Evolutionary conservation across 2,113 vertebrate species (phyloP).

Genomic region (Varanus salvator): DNA sequence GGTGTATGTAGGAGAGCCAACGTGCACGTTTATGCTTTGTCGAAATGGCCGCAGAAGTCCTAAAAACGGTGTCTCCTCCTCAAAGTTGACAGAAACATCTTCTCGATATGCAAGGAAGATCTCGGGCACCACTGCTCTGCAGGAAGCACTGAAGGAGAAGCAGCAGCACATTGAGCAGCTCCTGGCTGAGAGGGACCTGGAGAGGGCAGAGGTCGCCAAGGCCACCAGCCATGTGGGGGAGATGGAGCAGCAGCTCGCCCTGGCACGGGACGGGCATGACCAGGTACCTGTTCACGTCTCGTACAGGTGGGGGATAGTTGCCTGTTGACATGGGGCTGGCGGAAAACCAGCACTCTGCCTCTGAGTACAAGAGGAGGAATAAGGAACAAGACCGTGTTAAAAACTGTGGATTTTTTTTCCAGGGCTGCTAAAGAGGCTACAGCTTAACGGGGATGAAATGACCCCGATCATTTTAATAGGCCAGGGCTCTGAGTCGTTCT

Average conservation of each 20-base stretch:
- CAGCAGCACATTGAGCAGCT: constrained; percentile 99
- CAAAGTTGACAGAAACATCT: constrained; percentile 96
- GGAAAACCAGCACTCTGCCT: background rate
- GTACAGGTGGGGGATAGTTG: constrained; percentile 20
- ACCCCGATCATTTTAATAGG: background rate
- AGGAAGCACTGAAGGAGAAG: constrained; percentile 98
- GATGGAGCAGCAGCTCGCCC: constrained; percentile 89
- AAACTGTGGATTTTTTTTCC: background rate
- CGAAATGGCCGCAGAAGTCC: background rate
- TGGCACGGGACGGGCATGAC: constrained; percentile 92
- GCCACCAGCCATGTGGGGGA: constrained; percentile 95
- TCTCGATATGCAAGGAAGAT: constrained; percentile 96
- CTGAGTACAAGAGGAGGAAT: background rate
- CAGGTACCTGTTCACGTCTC: constrained; percentile 78
- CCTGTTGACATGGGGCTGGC: background rate
- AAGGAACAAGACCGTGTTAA: background rate
- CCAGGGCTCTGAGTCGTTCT: background rate
- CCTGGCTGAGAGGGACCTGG: constrained; percentile 94
- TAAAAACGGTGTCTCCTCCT: constrained; percentile 56
- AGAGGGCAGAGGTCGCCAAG: constrained; percentile 96
- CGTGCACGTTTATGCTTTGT: background rate
- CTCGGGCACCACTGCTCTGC: constrained; percentile 95
- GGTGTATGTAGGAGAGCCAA: constrained; percentile 11
- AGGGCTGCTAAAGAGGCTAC: background rate
- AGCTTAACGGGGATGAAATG: background rate